These are phyloP conservation scores for Bombus confusus DNA, from an alignment of 1,140 invertebrate genomes.

Conservation along the genomic window DNA sequence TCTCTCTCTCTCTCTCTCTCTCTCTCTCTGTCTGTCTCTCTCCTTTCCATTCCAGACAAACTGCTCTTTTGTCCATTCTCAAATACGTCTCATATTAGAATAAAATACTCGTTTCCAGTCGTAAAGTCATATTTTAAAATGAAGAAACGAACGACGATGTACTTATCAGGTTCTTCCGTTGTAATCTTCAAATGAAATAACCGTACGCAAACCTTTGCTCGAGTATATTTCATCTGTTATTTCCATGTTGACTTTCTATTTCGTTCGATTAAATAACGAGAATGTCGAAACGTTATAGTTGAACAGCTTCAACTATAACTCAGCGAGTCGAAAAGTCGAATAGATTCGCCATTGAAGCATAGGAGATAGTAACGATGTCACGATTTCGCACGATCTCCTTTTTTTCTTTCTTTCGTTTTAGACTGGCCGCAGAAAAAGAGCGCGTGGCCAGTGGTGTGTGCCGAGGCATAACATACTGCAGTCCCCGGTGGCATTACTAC, in stretches of 20 bases:
- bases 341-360: slow-evolving; percentile 25
- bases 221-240: neutral
- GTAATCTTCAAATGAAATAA: neutral
- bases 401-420: slow-evolving; percentile 53
- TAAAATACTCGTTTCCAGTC: no score
- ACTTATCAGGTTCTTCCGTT: no score
- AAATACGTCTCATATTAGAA: no score
- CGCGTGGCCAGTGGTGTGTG: slow-evolving; percentile 76
- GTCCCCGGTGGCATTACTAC: slow-evolving; percentile 71
- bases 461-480: slow-evolving; percentile 76
- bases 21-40: fast-evolving
- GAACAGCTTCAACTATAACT: neutral
- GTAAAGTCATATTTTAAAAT: no score
- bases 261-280: neutral
- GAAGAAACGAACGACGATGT: no score
- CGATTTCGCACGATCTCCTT: slow-evolving; percentile 74
- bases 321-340: neutral
- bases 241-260: neutral
- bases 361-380: slow-evolving; percentile 73
- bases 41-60: no score
- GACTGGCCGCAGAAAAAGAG: slow-evolving; percentile 72
- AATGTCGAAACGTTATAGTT: neutral
- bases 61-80: no score
- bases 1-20: fast-evolving
- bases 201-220: neutral